Evolutionary conservation across 2,113 vertebrate genomes (phyloP).

Genomic region (Drymodes brunneopygia): DNA sequence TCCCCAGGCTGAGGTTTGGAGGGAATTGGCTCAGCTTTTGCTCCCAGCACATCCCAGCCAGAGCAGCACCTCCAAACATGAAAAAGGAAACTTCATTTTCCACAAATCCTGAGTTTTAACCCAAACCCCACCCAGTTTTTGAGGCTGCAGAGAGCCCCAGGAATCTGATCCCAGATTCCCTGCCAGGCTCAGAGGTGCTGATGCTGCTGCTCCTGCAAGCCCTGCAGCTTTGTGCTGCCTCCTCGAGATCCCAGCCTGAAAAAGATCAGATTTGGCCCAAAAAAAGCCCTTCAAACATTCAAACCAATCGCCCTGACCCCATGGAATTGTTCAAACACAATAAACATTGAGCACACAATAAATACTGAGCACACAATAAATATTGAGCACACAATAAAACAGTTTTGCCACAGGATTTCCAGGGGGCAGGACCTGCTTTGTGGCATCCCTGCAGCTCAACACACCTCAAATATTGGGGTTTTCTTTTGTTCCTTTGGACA

Average conservation of each 20-base stretch:
- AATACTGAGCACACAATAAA: too few relatives aligned
- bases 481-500: neutral
- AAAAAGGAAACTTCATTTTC: neutral
- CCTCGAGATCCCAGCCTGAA: neutral
- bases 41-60: neutral
- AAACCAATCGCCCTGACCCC: neutral
- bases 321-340: neutral
- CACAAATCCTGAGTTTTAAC: too few relatives aligned
- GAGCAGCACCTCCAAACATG: accelerated
- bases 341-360: too few relatives aligned
- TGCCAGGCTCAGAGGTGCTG: neutral
- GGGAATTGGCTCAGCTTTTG: neutral
- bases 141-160: too few relatives aligned
- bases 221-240: neutral
- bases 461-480: accelerated
- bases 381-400: too few relatives aligned
- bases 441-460: too few relatives aligned
- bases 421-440: neutral
- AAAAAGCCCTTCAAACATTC: neutral
- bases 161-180: too few relatives aligned
- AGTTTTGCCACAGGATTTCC: neutral
- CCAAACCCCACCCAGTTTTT: too few relatives aligned
- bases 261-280: neutral
- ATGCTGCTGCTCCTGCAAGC: neutral
- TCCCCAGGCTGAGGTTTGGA: neutral